Evolutionary conservation across 2,888 invertebrate genomes (phyloP).

Genomic region (Rosalia funebris): DNA sequence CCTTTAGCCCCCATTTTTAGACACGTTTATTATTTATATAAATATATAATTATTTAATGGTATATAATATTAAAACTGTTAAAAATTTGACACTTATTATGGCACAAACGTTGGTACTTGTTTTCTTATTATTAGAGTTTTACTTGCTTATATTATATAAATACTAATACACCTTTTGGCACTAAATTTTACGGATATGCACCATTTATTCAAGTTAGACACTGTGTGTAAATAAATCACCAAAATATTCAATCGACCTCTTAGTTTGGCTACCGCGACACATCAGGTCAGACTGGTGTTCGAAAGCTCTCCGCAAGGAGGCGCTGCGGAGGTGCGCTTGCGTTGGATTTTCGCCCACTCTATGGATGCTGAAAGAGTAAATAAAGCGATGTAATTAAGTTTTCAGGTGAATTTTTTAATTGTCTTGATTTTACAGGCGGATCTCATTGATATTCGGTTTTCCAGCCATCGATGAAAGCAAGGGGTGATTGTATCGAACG

Average conservation of each 20-base stretch:
- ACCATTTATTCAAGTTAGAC: constrained; percentile 27
- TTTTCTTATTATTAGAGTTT: not conserved
- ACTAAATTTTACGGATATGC: constrained; percentile 36
- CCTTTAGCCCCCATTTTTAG: constrained; percentile 80
- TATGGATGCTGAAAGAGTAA: constrained; percentile 44
- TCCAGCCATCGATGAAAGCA: too few species aligned
- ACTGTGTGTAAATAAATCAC: constrained; percentile 21
- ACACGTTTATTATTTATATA: constrained; percentile 12
- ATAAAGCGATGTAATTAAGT: constrained; percentile 54
- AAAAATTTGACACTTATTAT: constrained; percentile 46
- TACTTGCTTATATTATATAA: too few species aligned
- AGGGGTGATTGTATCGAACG: too few species aligned
- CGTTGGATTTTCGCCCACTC: constrained; percentile 48
- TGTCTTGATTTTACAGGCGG: constrained; percentile 38
- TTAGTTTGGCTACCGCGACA: constrained; percentile 50
- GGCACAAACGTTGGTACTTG: constrained; percentile 37
- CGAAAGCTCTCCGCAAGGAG: constrained; percentile 56
- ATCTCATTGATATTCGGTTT: constrained; percentile 31
- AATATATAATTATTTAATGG: constrained; percentile 21
- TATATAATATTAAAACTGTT: constrained; percentile 20
- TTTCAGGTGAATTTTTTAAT: constrained; percentile 52
- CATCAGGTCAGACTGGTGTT: constrained; percentile 63
- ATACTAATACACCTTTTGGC: constrained; percentile 34
- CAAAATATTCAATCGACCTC: constrained; percentile 44
- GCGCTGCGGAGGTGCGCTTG: constrained; percentile 52